Conservation (phyloP, 2,797 vertebrate species). For the Lycodopsis pacificus region DNA sequence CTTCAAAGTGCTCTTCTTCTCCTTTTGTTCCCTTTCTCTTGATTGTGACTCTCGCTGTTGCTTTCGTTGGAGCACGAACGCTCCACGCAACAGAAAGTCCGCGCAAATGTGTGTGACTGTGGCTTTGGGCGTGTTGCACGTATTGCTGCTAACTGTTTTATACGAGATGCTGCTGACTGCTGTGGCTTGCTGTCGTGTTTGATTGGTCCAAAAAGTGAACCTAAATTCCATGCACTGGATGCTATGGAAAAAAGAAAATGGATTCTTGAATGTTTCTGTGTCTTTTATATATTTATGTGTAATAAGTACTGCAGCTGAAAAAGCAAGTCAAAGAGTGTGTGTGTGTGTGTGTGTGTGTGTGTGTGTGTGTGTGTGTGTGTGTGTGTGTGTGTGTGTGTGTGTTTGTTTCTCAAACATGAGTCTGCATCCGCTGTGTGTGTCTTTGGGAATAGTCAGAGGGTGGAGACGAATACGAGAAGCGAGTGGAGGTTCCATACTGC, state of each 20-base stretch:
- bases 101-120: slow-evolving; percentile 36
- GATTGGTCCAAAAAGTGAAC: slow-evolving; percentile 39
- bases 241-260: slow-evolving; percentile 26
- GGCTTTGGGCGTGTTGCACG: slow-evolving; percentile 30
- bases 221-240: slow-evolving; percentile 48
- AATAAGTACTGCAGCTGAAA: slow-evolving; percentile 31
- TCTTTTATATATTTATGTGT: slow-evolving; percentile 16
- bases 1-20: slow-evolving; percentile 56
- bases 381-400: slow-evolving; percentile 8
- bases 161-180: slow-evolving; percentile 40
- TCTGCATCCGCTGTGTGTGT: slow-evolving; percentile 97
- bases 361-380: slow-evolving; percentile 88
- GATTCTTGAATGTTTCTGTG: slow-evolving; percentile 14
- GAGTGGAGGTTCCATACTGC: slow-evolving; percentile 88
- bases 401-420: slow-evolving; percentile 88
- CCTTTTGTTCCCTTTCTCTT: slow-evolving; percentile 33
- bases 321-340: slow-evolving; percentile 28
- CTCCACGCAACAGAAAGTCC: slow-evolving; percentile 36
- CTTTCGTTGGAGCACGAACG: slow-evolving; percentile 35
- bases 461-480: slow-evolving; percentile 94
- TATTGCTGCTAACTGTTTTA: slow-evolving; percentile 62
- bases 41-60: slow-evolving; percentile 73
- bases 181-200: slow-evolving; percentile 18
- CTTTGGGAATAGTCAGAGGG: slow-evolving; percentile 95
- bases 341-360: slow-evolving; percentile 9